Evolutionary conservation across 2,113 vertebrate genomes (phyloP), one percentile per base, ranked within the genome.

Genomic region (Meriones unguiculatus): DNA sequence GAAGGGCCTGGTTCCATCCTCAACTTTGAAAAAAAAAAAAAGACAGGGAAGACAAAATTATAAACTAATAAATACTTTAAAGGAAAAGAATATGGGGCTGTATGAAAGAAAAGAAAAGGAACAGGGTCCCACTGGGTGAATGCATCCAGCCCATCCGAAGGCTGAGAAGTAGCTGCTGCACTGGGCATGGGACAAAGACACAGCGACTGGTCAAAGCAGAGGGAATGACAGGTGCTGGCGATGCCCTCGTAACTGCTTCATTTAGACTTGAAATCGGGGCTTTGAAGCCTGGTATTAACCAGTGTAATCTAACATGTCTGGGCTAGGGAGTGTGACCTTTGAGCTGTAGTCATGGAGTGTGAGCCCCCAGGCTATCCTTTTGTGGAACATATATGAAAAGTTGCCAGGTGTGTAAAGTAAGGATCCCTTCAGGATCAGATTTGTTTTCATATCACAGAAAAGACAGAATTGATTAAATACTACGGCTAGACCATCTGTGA

Each of bases 401-500:
- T 32, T 52, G 57, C 81, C 91, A 38, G 52, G 38, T 93, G 17
- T 89, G 52, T 95, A 38, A 15, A 7, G 1, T 76, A 8, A 54
- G n/a, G 64, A 75, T 13, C 52, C 73, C 87, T 81, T n/a, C 5
- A 64, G 81, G 41, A 77, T 67, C 67, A 69, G 84, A 30, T 93
- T 92, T 96, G 41, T 69, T 13, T 10, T 46, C 91, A 30, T 93
- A 78, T 81, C 54, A 95, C 35, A 89, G 7, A 94, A 89, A 95
- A 87, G 41, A 24, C 25, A 92, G 50, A 88, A 93, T 87, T 85
- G 84, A 62, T 94, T n/a, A 76, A 90, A 82, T 17, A 2, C 38
- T 70, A 57, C 81, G 54, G 25, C 84, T 46, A 92, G 54, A 73
- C 32, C 15, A 30, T 92, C 20, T 82, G 18, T 96, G 64, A 35